These are phyloP conservation scores for Neolamprologus longior DNA, from an alignment of 2,113 vertebrate genomes.

Conservation along the genomic window DNA sequence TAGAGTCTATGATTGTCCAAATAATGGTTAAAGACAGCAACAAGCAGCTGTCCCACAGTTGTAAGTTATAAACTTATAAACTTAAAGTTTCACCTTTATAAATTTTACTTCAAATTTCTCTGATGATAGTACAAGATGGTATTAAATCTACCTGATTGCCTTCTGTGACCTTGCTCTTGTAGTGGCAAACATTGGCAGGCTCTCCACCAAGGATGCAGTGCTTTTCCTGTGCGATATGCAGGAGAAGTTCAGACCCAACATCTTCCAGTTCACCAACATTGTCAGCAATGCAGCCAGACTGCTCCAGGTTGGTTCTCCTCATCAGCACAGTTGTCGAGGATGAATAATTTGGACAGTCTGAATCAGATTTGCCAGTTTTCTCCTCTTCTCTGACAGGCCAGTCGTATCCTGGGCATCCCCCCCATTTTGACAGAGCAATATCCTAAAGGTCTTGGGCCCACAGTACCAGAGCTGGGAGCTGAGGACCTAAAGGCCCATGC, in stretches of 20 bases:
- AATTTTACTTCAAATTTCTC: not conserved
- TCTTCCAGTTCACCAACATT: conserved; percentile 80
- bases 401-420: conserved; percentile 71
- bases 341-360: not conserved
- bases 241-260: conserved; percentile 80
- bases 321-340: not conserved
- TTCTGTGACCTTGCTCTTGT: not conserved
- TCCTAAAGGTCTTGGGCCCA: conserved; percentile 82
- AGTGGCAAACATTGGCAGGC: conserved; percentile 70
- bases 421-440: conserved; percentile 83
- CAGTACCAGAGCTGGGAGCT: conserved; percentile 80
- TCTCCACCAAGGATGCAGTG: conserved; percentile 70
- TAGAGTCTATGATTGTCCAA: not conserved
- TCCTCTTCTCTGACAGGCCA: conserved; percentile 55
- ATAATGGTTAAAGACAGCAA: not conserved
- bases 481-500: conserved; percentile 63
- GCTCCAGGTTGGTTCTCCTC: conserved; percentile 71
- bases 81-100: not conserved
- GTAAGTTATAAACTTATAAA: not conserved
- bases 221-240: conserved; percentile 88
- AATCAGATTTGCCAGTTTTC: not conserved
- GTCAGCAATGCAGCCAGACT: conserved; percentile 78
- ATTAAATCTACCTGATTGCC: not conserved
- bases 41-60: not conserved
- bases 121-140: not conserved